Percentiles rank a stretch among this genome's conserved stretches.
phyloP scores from a whole-genome alignment of 2,888 invertebrate species.

The Brassicogethes aeneus region DNA sequence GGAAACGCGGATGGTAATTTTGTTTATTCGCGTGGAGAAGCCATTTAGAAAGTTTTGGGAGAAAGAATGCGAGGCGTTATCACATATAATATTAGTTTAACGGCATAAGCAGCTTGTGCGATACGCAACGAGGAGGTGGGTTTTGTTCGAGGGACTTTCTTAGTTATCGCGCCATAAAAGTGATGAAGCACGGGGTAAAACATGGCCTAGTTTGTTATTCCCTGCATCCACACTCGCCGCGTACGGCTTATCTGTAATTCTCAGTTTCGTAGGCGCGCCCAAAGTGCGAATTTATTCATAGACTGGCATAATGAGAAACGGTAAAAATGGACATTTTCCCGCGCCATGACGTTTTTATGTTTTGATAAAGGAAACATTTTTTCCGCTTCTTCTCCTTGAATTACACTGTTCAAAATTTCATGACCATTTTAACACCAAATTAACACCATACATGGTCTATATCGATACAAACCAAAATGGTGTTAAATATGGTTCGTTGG shows the following conservation, averaged over 20 bases:
- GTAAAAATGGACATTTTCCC: constrained; percentile 46
- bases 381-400: neutral
- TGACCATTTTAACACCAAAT: too few relatives aligned
- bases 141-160: constrained; percentile 22
- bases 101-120: constrained; percentile 3
- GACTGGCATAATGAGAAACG: constrained; percentile 47
- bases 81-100: constrained; percentile 13
- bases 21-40: constrained; percentile 7
- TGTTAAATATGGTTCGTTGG: too few relatives aligned
- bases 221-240: constrained; percentile 23
- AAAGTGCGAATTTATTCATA: constrained; percentile 48
- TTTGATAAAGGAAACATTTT: constrained; percentile 42
- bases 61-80: constrained; percentile 12
- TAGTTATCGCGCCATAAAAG: constrained; percentile 38
- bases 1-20: neutral
- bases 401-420: too few relatives aligned
- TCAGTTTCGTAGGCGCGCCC: constrained; percentile 31
- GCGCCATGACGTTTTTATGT: constrained; percentile 43
- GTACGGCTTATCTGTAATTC: constrained; percentile 41
- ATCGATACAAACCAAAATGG: too few relatives aligned
- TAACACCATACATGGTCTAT: too few relatives aligned
- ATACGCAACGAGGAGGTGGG: constrained; percentile 8
- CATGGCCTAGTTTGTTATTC: constrained; percentile 36
- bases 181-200: constrained; percentile 37
- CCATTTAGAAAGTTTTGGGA: constrained; percentile 1